Percentiles rank a stretch among this genome's conserved stretches.
These are phyloP conservation scores for Aphidius colemani DNA, from an alignment of 2,888 invertebrate genomes.

Conservation along the genomic window DNA sequence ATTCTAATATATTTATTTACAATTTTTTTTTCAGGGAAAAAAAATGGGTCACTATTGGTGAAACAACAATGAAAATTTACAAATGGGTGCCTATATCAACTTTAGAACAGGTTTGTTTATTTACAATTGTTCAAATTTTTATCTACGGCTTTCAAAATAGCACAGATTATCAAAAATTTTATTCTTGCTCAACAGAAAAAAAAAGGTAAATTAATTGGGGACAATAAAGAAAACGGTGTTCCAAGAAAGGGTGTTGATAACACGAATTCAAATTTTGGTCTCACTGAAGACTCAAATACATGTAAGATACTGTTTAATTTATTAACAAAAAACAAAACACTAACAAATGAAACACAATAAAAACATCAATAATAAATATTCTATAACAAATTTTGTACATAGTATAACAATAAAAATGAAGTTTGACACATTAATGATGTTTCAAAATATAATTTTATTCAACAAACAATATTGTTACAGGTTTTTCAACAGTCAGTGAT, in stretches of 20 bases:
- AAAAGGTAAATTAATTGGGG: constrained; percentile 74
- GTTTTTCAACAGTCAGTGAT: constrained; percentile 89
- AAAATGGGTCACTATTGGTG: constrained; percentile 98
- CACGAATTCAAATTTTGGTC: constrained; percentile 81
- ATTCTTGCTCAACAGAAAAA: constrained; percentile 61
- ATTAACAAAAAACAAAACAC: constrained; percentile 10
- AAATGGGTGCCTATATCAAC: constrained; percentile 97
- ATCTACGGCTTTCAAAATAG: too few species aligned
- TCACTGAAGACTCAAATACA: constrained; percentile 90
- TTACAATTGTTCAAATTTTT: neutral
- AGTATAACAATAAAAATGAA: too few species aligned
- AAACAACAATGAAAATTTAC: constrained; percentile 97
- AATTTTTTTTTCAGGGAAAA: constrained; percentile 79
- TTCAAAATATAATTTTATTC: neutral
- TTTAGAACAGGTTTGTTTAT: constrained; percentile 66
- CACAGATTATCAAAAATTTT: constrained; percentile 13
- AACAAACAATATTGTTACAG: constrained; percentile 59
- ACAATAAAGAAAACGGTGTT: constrained; percentile 76
- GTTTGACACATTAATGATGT: neutral
- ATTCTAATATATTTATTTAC: constrained; percentile 22
- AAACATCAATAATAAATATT: too few species aligned
- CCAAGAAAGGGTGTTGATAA: constrained; percentile 73
- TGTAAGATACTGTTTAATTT: constrained; percentile 65
- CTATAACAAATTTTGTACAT: too few species aligned
- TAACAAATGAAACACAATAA: constrained; percentile 7